Conservation (phyloP, 2,888 invertebrate species). For the Apamea sordens region DNA sequence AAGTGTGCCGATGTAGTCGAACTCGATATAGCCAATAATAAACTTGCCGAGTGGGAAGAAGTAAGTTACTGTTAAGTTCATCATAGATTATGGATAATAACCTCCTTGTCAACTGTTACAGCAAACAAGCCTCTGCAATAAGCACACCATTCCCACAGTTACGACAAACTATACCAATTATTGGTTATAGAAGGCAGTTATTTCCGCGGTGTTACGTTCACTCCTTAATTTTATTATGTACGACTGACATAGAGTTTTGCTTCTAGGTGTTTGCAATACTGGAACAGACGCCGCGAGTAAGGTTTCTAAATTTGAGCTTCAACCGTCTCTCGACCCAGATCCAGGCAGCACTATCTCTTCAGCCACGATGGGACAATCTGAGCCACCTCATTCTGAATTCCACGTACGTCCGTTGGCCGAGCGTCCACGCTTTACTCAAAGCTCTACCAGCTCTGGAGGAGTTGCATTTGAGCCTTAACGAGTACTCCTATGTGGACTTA, state of each 20-base stretch:
- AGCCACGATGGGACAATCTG: conserved; percentile 90
- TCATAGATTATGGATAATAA: conserved; percentile 32
- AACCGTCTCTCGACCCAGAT: conserved; percentile 94
- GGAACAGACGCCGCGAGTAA: conserved; percentile 96
- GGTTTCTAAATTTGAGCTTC: conserved; percentile 97
- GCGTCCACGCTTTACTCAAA: conserved; percentile 94
- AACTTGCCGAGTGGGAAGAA: conserved; percentile 96
- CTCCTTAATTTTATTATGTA: conserved; percentile 62
- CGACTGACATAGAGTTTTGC: conserved; percentile 37
- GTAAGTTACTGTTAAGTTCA: conserved; percentile 83
- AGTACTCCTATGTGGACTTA: conserved; percentile 94
- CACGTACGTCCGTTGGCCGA: conserved; percentile 96
- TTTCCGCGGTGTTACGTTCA: conserved; percentile 66
- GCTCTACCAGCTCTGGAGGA: conserved; percentile 96
- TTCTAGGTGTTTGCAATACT: conserved; percentile 95
- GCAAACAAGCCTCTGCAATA: conserved; percentile 56
- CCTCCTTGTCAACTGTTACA: conserved; percentile 43
- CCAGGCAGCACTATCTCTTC: conserved; percentile 88
- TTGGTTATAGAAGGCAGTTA: conserved; percentile 58
- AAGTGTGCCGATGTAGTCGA: conserved; percentile 98
- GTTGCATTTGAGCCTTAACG: conserved; percentile 97
- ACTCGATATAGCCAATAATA: conserved; percentile 98
- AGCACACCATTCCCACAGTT: conserved; percentile 68
- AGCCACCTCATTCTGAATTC: conserved; percentile 96
- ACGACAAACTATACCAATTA: conserved; percentile 70